phyloP scores from a whole-genome alignment of 2,113 vertebrate genomes.

The Chamaetylas fuelleborni region DNA sequence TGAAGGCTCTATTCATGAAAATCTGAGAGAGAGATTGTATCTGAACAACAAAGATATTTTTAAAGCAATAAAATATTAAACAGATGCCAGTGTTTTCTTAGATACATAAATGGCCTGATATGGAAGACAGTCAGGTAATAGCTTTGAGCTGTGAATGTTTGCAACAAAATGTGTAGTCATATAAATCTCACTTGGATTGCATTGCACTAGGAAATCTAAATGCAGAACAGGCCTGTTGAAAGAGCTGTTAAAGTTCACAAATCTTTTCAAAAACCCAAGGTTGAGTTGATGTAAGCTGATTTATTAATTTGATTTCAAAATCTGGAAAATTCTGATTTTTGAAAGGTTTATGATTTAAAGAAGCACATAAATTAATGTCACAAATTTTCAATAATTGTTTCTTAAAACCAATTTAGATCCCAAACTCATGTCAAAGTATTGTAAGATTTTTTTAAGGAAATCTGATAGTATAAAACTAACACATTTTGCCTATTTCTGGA shows the following conservation, averaged over 20 bases:
- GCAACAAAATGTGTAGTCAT: slow-evolving; percentile 23
- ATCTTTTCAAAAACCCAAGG: not conserved
- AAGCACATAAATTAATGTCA: not conserved
- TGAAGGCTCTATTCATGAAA: slow-evolving; percentile 9
- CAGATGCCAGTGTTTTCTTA: slow-evolving; percentile 44
- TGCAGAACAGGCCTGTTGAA: not conserved
- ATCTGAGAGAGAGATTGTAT: not conserved
- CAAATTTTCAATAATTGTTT: not conserved
- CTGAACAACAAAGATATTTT: slow-evolving; percentile 48
- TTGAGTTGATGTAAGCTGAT: not conserved
- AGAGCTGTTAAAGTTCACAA: slow-evolving; percentile 2
- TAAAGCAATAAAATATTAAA: slow-evolving; percentile 55
- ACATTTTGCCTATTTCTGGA: not conserved
- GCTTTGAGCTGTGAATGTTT: slow-evolving; percentile 34
- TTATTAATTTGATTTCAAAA: not conserved
- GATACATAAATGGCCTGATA: slow-evolving; percentile 38
- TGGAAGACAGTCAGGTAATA: slow-evolving; percentile 37
- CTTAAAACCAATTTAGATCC: not conserved
- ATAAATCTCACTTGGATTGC: slow-evolving; percentile 36
- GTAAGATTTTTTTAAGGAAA: not conserved
- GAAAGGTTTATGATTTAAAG: not conserved
- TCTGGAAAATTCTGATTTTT: not conserved
- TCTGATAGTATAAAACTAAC: not conserved
- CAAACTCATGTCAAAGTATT: not conserved
- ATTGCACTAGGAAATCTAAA: not conserved